phyloP scores from a whole-genome alignment of 2,113 vertebrate species.

The Dasyurus viverrinus region DNA sequence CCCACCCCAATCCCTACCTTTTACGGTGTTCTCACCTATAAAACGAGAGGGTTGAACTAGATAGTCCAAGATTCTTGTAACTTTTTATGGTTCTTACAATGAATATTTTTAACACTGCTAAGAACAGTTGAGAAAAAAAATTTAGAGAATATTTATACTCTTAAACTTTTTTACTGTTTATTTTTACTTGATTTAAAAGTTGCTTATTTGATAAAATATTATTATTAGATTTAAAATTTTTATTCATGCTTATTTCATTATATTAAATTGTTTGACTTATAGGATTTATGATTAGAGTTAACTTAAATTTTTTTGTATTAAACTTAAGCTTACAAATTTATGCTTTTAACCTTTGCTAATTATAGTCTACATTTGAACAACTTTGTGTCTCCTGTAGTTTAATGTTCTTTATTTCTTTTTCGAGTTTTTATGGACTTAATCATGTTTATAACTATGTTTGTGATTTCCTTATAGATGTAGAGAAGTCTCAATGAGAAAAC shows the following conservation, averaged over 20 bases:
- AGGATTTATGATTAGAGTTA: slow-evolving; percentile 7
- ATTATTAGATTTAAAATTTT: slow-evolving; percentile 13
- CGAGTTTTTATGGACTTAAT: background rate
- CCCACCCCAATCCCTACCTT: background rate
- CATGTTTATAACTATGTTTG: background rate
- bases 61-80: slow-evolving; percentile 21
- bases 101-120: slow-evolving; percentile 19
- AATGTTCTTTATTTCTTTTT: background rate
- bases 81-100: background rate
- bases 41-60: slow-evolving; percentile 26
- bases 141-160: background rate
- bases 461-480: background rate
- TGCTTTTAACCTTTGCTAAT: background rate
- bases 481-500: background rate
- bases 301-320: background rate
- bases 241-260: background rate
- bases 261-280: background rate
- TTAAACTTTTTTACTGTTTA: background rate
- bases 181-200: slow-evolving; percentile 6
- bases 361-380: background rate
- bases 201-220: slow-evolving; percentile 14
- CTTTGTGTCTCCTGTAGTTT: background rate
- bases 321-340: background rate
- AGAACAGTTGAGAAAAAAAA: slow-evolving; percentile 1
- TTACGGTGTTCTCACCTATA: slow-evolving; percentile 5